Percentiles rank a stretch among this genome's conserved stretches.
Evolutionary conservation across 92 coral and sea anemone species (phyloP).

Genomic region (Palythoa grandiflora): DNA sequence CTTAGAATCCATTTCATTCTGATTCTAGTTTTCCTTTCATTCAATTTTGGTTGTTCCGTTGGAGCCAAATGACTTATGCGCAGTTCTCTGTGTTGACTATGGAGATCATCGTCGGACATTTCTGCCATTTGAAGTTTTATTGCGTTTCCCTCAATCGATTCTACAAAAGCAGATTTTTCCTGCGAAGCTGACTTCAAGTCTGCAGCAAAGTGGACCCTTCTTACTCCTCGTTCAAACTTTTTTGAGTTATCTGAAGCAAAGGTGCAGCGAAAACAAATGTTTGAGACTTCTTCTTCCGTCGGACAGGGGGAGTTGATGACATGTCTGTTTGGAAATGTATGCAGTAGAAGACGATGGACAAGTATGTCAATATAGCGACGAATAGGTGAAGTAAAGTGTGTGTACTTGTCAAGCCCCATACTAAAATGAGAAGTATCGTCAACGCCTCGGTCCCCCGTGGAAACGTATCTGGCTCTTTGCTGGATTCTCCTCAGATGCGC

Average conservation of each 20-base stretch:
- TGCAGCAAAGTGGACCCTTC: constrained; percentile 70
- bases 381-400: constrained; percentile 95
- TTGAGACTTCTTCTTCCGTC: constrained; percentile 67
- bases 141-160: constrained; percentile 57
- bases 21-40: constrained; percentile 26
- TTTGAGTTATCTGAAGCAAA: constrained; percentile 64
- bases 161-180: constrained; percentile 67
- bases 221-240: constrained; percentile 73
- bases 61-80: constrained; percentile 73
- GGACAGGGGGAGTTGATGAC: not conserved
- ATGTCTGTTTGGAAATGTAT: not conserved
- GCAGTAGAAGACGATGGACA: constrained; percentile 82
- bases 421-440: constrained; percentile 59
- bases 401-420: constrained; percentile 66
- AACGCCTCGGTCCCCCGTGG: constrained; percentile 62
- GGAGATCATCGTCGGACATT: constrained; percentile 66
- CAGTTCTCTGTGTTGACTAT: constrained; percentile 59
- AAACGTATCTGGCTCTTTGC: constrained; percentile 67
- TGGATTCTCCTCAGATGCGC: constrained; percentile 73
- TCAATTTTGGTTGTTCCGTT: constrained; percentile 39
- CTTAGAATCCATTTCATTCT: constrained; percentile 72
- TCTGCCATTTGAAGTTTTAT: constrained; percentile 57
- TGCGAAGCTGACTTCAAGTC: constrained; percentile 60
- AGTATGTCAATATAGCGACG: constrained; percentile 91
- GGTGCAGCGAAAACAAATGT: constrained; percentile 83